Evolutionary conservation across 23 tunicate genomes (phyloP).

Genomic region (Styela clava): DNA sequence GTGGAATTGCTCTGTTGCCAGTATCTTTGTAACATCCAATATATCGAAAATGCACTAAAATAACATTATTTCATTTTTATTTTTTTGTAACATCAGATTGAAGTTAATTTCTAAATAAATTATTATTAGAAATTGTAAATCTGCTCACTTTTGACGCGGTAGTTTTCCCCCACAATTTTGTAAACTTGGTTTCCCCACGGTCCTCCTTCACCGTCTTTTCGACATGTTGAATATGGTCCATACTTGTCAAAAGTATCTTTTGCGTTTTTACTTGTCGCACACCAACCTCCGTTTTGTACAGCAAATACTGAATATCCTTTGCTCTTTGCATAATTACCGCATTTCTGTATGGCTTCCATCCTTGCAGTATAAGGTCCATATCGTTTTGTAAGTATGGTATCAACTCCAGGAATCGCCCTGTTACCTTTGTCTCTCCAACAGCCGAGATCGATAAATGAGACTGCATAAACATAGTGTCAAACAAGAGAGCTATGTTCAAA

Average conservation of each 20-base stretch:
- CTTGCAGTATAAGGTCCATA: constrained; percentile 7
- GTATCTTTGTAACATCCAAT: no score
- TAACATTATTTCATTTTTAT: no score
- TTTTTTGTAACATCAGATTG: no score
- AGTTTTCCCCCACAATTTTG: not conserved
- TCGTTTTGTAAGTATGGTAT: not conserved
- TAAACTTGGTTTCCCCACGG: not conserved
- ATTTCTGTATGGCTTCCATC: constrained; percentile 24
- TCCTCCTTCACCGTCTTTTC: not conserved
- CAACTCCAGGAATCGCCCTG: constrained; percentile 15
- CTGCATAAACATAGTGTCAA: no score
- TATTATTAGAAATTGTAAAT: no score
- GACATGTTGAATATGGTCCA: not conserved
- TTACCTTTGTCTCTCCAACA: constrained; percentile 23
- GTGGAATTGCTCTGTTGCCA: no score
- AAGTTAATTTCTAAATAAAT: no score
- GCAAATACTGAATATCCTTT: constrained; percentile 2
- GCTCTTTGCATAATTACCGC: constrained; percentile 3
- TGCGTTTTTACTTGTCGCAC: constrained; percentile 4
- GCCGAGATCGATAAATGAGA: constrained; percentile 1
- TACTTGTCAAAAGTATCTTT: not conserved
- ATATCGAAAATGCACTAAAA: no score
- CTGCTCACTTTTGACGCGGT: not conserved
- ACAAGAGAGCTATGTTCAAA: no score
- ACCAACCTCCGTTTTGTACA: constrained; percentile 7